These are phyloP conservation scores for Pachyuromys duprasi DNA, from an alignment of 2,797 vertebrate genomes.

Conservation along the genomic window DNA sequence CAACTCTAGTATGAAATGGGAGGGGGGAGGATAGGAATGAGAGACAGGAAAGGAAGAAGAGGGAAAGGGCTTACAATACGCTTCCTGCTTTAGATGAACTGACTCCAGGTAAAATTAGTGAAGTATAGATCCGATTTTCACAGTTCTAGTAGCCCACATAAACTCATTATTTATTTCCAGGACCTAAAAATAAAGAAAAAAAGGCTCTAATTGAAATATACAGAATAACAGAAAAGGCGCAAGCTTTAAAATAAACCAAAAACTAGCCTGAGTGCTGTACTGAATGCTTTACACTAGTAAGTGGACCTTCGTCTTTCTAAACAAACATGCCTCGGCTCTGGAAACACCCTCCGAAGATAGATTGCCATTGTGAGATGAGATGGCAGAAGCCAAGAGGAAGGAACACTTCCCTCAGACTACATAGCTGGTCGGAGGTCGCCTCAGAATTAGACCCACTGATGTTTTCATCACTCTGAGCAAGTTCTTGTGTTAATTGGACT, in stretches of 20 bases:
- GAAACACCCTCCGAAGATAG: background rate
- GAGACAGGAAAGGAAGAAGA: background rate
- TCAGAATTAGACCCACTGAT: background rate
- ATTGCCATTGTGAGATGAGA: background rate
- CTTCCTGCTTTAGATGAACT: background rate
- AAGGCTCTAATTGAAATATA: background rate
- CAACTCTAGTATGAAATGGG: background rate
- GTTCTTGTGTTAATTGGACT: background rate
- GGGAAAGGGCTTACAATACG: background rate
- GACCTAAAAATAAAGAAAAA: background rate
- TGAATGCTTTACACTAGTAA: background rate
- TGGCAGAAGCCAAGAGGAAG: background rate
- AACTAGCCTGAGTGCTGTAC: background rate
- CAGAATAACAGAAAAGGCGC: background rate
- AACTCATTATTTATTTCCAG: constrained; percentile 40
- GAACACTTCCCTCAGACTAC: background rate
- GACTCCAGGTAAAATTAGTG: background rate
- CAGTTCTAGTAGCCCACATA: constrained; percentile 25
- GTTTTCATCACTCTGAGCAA: background rate
- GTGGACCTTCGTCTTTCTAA: constrained; percentile 21
- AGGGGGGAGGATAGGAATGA: background rate
- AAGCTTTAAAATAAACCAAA: constrained; percentile 23
- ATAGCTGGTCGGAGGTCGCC: background rate
- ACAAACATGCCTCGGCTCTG: background rate
- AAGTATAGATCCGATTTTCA: constrained; percentile 13